A percentile compares a stretch with the other conserved stretches of the same genome.
These are phyloP conservation scores for Spilogale gracilis DNA, from an alignment of 2,113 vertebrate species.

Conservation along the genomic window DNA sequence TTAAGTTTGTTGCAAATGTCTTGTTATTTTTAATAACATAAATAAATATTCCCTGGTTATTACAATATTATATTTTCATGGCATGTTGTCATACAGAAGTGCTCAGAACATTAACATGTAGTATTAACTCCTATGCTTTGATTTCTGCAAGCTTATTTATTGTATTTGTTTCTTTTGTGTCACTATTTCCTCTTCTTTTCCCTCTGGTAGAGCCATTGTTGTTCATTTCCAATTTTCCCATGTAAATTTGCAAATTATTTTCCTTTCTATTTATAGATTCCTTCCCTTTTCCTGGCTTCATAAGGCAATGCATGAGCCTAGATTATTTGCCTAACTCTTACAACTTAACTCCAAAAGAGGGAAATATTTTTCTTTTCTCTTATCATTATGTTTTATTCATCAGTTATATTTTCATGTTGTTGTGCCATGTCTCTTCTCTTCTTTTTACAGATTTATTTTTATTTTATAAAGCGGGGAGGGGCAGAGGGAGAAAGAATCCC, in stretches of 20 bases:
- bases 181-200: background rate
- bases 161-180: background rate
- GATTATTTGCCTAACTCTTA: background rate
- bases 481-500: background rate
- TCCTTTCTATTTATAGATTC: background rate
- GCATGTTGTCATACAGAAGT: background rate
- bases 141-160: background rate
- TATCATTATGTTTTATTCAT: background rate
- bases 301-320: background rate
- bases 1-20: background rate
- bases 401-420: background rate
- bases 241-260: background rate
- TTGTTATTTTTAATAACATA: background rate
- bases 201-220: background rate
- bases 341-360: background rate
- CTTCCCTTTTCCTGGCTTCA: background rate
- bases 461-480: background rate
- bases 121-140: background rate
- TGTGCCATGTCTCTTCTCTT: background rate
- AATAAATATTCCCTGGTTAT: background rate
- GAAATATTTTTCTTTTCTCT: background rate
- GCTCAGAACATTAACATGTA: background rate
- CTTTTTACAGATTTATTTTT: background rate
- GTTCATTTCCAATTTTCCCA: background rate
- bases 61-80: background rate